phyloP scores from a whole-genome alignment of 1,140 invertebrate genomes.

The Leptinotarsa lineolata region DNA sequence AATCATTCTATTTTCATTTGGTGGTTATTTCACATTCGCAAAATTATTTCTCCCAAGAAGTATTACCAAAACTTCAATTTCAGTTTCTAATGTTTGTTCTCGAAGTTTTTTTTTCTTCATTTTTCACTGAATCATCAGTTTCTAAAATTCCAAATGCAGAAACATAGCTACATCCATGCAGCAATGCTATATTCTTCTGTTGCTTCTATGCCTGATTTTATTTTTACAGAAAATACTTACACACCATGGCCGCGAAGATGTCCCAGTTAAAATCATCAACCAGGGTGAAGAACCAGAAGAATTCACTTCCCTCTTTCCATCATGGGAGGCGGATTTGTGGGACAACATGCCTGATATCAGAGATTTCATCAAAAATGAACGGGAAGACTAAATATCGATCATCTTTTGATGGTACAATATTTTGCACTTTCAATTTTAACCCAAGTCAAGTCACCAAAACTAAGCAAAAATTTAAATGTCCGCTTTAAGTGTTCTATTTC shows the following conservation, averaged over 20 bases:
- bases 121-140: too few species aligned
- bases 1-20: too few species aligned
- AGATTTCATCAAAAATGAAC: slow-evolving; percentile 32
- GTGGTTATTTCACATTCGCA: too few species aligned
- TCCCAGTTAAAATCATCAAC: slow-evolving; percentile 65
- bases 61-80: too few species aligned
- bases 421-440: slow-evolving; percentile 10
- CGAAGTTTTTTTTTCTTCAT: too few species aligned
- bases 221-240: slow-evolving; percentile 65
- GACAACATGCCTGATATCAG: slow-evolving; percentile 35
- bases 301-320: slow-evolving; percentile 72
- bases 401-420: neutral
- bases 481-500: neutral
- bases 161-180: too few species aligned
- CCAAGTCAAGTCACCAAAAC: neutral
- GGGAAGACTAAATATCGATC: slow-evolving; percentile 2
- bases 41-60: too few species aligned
- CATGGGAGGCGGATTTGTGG: slow-evolving; percentile 70
- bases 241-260: slow-evolving; percentile 62
- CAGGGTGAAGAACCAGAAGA: slow-evolving; percentile 70
- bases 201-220: slow-evolving; percentile 27
- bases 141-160: too few species aligned
- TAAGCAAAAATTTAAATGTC: neutral
- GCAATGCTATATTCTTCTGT: too few species aligned
- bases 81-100: too few species aligned